Evolutionary conservation across 2,888 invertebrate genomes (phyloP).

Genomic region (Xestia ashworthii): DNA sequence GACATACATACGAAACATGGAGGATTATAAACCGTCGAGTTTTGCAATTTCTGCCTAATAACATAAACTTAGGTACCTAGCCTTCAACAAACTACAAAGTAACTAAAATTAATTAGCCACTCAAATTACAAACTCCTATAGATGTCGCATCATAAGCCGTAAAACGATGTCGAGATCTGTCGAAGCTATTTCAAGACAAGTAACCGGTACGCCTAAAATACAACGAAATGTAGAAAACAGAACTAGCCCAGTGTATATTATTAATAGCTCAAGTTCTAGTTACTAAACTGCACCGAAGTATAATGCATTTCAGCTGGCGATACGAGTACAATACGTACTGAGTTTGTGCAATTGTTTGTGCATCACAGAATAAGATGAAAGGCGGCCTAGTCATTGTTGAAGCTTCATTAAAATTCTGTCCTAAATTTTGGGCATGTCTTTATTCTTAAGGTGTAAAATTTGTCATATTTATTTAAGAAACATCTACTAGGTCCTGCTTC

Average conservation of each 20-base stretch:
- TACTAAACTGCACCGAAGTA: conserved; percentile 62
- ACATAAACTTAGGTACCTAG: background rate
- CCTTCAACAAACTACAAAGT: conserved; percentile 4
- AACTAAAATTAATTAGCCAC: conserved; percentile 32
- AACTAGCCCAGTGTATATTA: conserved; percentile 73
- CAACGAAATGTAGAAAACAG: conserved; percentile 69
- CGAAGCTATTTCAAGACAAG: conserved; percentile 51
- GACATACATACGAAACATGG: background rate
- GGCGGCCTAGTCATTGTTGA: background rate
- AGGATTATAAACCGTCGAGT: background rate
- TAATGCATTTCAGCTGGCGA: conserved; percentile 56
- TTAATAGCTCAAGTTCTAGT: conserved; percentile 73
- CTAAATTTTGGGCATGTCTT: background rate
- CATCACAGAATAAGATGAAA: conserved; percentile 22
- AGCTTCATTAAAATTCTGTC: conserved; percentile 21
- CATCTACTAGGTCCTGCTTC: background rate
- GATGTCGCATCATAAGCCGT: conserved; percentile 23
- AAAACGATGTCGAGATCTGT: conserved; percentile 53
- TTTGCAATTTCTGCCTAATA: background rate
- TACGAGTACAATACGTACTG: conserved; percentile 22
- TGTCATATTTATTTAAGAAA: background rate
- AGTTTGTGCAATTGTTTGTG: conserved; percentile 25
- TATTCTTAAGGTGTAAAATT: background rate
- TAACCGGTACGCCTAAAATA: conserved; percentile 62
- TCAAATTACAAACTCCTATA: conserved; percentile 40